Percentiles rank a stretch among this genome's conserved stretches.
phyloP scores from a whole-genome alignment of 23 tunicate species.

The Phallusia fumigata region DNA sequence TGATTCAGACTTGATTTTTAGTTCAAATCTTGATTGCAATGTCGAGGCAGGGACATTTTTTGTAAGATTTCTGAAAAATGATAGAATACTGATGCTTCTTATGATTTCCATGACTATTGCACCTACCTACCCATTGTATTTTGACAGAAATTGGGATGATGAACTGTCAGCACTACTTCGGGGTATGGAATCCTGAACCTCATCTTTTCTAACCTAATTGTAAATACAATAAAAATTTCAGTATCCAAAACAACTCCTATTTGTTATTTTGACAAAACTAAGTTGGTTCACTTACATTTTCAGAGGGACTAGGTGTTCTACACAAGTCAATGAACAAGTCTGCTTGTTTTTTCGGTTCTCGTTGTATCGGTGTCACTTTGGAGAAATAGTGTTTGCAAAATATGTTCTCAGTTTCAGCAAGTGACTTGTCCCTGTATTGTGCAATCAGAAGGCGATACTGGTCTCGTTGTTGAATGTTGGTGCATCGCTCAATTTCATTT shows the following conservation, averaged over 20 bases:
- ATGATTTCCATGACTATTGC: no score
- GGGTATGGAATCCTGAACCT: no score
- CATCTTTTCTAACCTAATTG: no score
- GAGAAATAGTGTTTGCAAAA: slow-evolving; percentile 8
- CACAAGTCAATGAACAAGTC: not conserved
- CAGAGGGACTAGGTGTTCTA: not conserved
- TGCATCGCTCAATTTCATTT: slow-evolving; percentile 51
- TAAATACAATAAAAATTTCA: no score
- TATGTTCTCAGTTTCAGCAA: slow-evolving; percentile 28
- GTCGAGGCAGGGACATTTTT: not conserved
- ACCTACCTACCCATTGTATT: no score
- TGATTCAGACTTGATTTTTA: not conserved
- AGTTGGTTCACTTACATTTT: not conserved
- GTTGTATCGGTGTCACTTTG: not conserved
- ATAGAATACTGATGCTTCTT: no score
- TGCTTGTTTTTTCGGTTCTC: not conserved
- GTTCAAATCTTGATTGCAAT: not conserved
- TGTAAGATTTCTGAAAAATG: not conserved
- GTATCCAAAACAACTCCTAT: no score
- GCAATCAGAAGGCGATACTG: slow-evolving; percentile 65
- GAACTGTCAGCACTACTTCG: no score
- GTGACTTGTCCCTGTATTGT: slow-evolving; percentile 36
- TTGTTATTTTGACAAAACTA: no score
- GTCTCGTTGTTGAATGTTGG: slow-evolving; percentile 63
- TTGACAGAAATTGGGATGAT: no score